Evolutionary conservation across 2,113 vertebrate genomes (phyloP).

Genomic region (Heloderma charlesbogerti): DNA sequence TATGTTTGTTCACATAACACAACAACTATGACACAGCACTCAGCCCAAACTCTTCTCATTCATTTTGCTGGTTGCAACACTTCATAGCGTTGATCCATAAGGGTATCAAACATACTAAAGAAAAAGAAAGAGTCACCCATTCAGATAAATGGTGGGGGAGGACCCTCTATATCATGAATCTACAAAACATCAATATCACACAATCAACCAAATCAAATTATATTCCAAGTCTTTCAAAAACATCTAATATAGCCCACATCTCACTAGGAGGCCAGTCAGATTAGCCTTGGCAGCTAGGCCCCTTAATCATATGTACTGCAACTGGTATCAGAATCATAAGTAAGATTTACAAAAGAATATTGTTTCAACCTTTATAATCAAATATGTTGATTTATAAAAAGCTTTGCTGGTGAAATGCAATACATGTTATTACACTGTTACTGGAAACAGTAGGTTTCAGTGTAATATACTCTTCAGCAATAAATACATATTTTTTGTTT

Average conservation of each 20-base stretch:
- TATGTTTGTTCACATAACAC: background rate
- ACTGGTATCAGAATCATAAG: background rate
- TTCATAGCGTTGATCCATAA: too few relatives aligned
- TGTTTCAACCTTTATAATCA: background rate
- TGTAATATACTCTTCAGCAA: background rate
- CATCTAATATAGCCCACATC: background rate
- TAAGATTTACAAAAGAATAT: background rate
- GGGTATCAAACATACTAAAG: background rate
- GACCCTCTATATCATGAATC: background rate
- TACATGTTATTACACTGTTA: background rate
- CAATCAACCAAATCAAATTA: background rate
- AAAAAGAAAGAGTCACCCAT: background rate
- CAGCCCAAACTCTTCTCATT: too few relatives aligned
- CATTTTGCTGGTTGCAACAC: too few relatives aligned
- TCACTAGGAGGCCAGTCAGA: background rate
- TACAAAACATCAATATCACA: too few relatives aligned
- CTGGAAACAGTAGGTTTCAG: slow-evolving; percentile 30
- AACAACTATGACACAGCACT: background rate
- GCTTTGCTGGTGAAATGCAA: background rate
- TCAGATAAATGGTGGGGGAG: background rate
- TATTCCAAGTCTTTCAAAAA: background rate
- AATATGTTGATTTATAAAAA: slow-evolving; percentile 14
- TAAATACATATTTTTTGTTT: background rate
- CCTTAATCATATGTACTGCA: background rate
- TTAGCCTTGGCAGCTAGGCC: background rate